phyloP scores from a whole-genome alignment of 2,113 vertebrate genomes.

The Nymphicus hollandicus region DNA sequence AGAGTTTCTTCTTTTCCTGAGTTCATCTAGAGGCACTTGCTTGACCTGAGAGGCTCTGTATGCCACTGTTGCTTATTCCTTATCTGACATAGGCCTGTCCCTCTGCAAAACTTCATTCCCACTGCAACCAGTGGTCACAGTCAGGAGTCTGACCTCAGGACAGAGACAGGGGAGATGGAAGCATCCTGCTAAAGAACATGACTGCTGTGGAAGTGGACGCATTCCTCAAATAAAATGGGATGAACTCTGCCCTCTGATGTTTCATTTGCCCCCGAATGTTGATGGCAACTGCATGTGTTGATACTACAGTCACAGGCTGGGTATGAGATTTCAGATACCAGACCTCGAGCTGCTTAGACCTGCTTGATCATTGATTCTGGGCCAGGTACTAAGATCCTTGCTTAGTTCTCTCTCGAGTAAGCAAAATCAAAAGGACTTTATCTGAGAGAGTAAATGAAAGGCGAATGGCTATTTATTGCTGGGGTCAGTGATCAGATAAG shows the following conservation, averaged over 20 bases:
- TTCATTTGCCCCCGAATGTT: neutral
- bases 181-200: neutral
- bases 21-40: neutral
- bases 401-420: neutral
- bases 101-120: neutral
- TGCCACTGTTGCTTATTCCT: neutral
- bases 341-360: neutral
- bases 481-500: slow-evolving; percentile 42
- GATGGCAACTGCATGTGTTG: neutral
- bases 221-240: neutral
- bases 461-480: neutral
- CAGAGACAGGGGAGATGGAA: neutral
- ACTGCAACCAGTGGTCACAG: neutral
- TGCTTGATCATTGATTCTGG: neutral
- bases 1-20: neutral
- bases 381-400: neutral
- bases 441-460: neutral
- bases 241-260: neutral
- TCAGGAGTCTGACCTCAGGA: neutral
- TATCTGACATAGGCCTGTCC: neutral
- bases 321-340: neutral
- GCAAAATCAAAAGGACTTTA: neutral
- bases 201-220: neutral
- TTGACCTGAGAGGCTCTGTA: neutral
- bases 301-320: neutral